Base-by-base conservation (phyloP, 2,113 vertebrate species). In the Cricetomys ansorgei region DNA sequence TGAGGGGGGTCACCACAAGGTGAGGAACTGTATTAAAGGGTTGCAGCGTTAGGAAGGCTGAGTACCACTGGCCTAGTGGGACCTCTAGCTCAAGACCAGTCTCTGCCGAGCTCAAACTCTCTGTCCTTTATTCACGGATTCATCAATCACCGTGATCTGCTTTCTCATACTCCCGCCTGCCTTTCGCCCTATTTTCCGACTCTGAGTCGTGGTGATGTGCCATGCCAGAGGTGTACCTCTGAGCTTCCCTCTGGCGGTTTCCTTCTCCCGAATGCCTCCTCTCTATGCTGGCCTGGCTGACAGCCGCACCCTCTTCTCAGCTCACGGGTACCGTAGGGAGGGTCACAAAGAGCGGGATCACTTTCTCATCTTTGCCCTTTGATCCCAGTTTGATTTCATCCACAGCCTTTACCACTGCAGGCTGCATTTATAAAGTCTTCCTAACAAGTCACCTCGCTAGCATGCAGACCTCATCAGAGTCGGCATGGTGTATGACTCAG, bases 301-400 rank as follows among this genome's bases (percentile, higher is more conserved):
- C 0, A 0, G 17, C 40, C 8, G 10, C 17, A 7, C 13, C 3
- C 3, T 16, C 16, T 34, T 8, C 59, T 40, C 15, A 2, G 7
- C 6, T 16, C 50, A 53, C 10, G 31, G 1, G 50, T 37, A 9
- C 87, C 81, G 27, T 34, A 16, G 7, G 17, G 6, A 10, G 10
- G 7, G 11, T 25, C 45, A 7, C 1, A 7, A 0, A 21, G 13
- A 13, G 13, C 16, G 69, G 69, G 27, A 7, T 48, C 15, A 1
- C 21, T 6, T 11, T 17, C 23, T 23, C 8, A 5, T 16, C 31
- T 76, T 40, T 67, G 0, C 3, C 62, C 37, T 34, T 7, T 15
- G 2, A 40, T 50, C 23, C 59, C 25, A 34, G n/a, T 45, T 69
- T 7, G 31, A 27, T 53, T 69, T 53, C 53, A 69, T 27, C 69